phyloP scores from a whole-genome alignment of 1,140 invertebrate genomes.

The Coptotermes formosanus region DNA sequence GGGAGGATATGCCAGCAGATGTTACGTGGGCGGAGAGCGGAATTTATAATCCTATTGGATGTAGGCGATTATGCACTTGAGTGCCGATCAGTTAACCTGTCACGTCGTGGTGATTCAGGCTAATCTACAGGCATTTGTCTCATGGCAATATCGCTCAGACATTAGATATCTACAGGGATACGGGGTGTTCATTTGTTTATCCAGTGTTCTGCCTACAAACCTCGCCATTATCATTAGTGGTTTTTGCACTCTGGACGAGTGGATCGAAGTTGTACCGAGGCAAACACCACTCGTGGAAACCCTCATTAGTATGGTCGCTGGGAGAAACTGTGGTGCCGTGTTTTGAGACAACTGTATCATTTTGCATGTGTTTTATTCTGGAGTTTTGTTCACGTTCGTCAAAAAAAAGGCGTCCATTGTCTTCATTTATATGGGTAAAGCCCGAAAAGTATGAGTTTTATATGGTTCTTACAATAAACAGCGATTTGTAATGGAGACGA shows the following conservation, averaged over 20 bases:
- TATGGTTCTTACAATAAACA: too few species aligned
- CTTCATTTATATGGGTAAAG: too few species aligned
- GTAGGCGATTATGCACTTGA: neutral
- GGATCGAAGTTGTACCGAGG: neutral
- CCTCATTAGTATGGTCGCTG: too few species aligned
- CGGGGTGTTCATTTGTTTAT: neutral
- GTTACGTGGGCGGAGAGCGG: neutral
- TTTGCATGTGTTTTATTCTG: too few species aligned
- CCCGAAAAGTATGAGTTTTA: too few species aligned
- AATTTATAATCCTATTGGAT: neutral
- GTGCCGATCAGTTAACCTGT: conserved; percentile 10
- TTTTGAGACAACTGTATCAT: too few species aligned
- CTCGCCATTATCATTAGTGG: neutral
- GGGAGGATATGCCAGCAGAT: neutral
- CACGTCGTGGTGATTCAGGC: neutral
- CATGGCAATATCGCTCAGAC: neutral
- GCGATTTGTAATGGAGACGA: too few species aligned
- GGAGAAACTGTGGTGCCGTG: too few species aligned
- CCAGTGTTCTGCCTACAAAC: neutral
- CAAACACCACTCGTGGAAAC: too few species aligned
- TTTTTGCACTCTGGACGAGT: neutral
- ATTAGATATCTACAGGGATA: neutral
- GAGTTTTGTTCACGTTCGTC: too few species aligned
- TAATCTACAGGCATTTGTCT: neutral
- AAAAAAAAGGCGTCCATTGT: too few species aligned